Evolutionary conservation across 92 coral and sea anemone species (phyloP).

Genomic region (Phymanthus crucifer): DNA sequence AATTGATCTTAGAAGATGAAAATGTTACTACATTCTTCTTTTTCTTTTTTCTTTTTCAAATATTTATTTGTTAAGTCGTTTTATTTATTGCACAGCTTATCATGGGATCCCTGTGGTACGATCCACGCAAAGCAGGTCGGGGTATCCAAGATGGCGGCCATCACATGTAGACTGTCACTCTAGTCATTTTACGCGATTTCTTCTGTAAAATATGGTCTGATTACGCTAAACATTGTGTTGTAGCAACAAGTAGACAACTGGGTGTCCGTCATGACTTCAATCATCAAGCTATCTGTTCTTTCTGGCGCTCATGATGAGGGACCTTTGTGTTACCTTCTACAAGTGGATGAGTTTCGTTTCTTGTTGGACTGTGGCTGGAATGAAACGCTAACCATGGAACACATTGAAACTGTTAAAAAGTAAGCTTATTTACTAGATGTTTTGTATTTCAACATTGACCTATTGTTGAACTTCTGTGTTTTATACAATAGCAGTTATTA

Average conservation of each 20-base stretch:
- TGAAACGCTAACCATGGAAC: constrained; percentile 74
- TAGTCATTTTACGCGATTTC: not conserved
- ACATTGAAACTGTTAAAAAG: constrained; percentile 89
- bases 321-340: constrained; percentile 92
- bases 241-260: not conserved
- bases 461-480: too few relatives aligned
- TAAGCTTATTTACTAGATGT: constrained; percentile 12
- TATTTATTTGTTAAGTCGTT: too few relatives aligned
- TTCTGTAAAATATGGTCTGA: constrained; percentile 10
- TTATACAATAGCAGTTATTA: too few relatives aligned
- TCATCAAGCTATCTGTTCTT: constrained; percentile 87
- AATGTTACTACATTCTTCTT: too few relatives aligned
- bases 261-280: constrained; percentile 75
- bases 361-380: constrained; percentile 98
- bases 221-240: not conserved
- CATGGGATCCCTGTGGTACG: constrained; percentile 26
- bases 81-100: too few relatives aligned
- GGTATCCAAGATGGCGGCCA: constrained; percentile 36
- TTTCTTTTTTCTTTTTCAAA: too few relatives aligned
- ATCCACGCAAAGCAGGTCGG: constrained; percentile 6
- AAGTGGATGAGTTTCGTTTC: constrained; percentile 96
- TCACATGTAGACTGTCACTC: constrained; percentile 1
- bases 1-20: too few relatives aligned
- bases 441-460: not conserved
- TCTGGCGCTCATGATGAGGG: constrained; percentile 96